Base-by-base conservation (phyloP, 2,888 invertebrate genomes). In the Tachystola acroxantha region DNA sequence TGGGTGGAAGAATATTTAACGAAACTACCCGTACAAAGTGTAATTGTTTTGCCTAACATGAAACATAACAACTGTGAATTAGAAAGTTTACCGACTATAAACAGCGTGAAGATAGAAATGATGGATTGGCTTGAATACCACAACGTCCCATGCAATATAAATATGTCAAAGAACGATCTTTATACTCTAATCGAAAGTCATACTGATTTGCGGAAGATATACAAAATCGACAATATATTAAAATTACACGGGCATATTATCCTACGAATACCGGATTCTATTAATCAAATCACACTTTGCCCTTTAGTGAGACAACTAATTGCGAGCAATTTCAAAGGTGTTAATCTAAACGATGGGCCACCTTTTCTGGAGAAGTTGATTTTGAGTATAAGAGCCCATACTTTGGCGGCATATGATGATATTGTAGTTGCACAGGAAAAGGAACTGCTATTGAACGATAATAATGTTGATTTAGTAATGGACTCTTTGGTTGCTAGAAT, bases 81-180 rank as follows among this genome's bases (percentile, higher is more conserved):
- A 0, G 32, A 35, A 1, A 25, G 32, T 1, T 24, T 39, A 13
- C 53, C 53, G 1, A 51, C 45, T 6, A 4, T 40, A 7, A 22
- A 48, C n/a, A 54, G 52, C 20, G 24, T 47, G 2, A 58, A 45
- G 40, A 6, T 16, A 0, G 60, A 62, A 4, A 61, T 61, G 42
- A 49, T 46, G 0, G 28, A 43, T 0, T 72, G 69, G 69, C 39
- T 71, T 1, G 36, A 63, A 0, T 24, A 31, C 1, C 41, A 63
- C 12, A 35, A 51, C 0, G 40, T 71, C 0, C 53, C 63, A 0
- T 54, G 45, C 34, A 40, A 49, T 1, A 10, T 34, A 0, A 31
- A 39, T 2, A 50, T 55, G 45, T 52, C 57, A 0, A 64, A 50
- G 45, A 45, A 44, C 5, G 53, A 63, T n/a, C 40, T 71, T 0